phyloP scores from a whole-genome alignment of 2,888 invertebrate species.

The Anaspis maculata region DNA sequence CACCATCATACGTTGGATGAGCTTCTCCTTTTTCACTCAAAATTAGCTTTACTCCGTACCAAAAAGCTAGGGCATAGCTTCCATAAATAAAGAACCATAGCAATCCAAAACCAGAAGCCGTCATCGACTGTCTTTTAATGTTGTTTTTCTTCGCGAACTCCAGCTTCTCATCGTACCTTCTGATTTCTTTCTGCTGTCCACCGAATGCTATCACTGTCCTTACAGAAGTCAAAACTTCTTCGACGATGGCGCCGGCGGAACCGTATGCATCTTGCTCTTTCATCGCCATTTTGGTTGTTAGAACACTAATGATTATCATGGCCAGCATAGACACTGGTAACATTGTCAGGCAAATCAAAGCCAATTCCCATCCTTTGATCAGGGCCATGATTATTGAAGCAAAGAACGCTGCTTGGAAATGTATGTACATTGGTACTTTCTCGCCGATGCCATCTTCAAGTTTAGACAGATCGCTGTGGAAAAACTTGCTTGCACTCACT shows the following conservation, averaged over 20 bases:
- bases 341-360: conserved; percentile 47
- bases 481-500: too few relatives aligned
- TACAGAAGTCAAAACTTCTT: conserved; percentile 68
- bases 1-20: conserved; percentile 47
- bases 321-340: conserved; percentile 16
- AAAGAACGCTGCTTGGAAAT: conserved; percentile 60
- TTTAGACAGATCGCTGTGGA: conserved; percentile 57
- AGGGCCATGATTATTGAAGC: conserved; percentile 65
- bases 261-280: conserved; percentile 65
- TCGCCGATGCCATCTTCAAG: too few relatives aligned
- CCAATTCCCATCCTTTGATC: conserved; percentile 71
- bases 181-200: conserved; percentile 61
- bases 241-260: conserved; percentile 66
- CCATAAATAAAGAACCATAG: conserved; percentile 72
- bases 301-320: conserved; percentile 13
- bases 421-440: conserved; percentile 66
- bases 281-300: conserved; percentile 49
- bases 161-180: conserved; percentile 57
- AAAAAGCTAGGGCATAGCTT: conserved; percentile 73
- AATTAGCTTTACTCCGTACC: conserved; percentile 69
- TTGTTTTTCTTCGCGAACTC: conserved; percentile 57
- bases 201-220: conserved; percentile 74
- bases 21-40: conserved; percentile 40
- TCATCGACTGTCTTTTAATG: conserved; percentile 59
- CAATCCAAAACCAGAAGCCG: conserved; percentile 61